These are phyloP conservation scores for Pionites leucogaster DNA, from an alignment of 2,113 vertebrate genomes.

Conservation along the genomic window DNA sequence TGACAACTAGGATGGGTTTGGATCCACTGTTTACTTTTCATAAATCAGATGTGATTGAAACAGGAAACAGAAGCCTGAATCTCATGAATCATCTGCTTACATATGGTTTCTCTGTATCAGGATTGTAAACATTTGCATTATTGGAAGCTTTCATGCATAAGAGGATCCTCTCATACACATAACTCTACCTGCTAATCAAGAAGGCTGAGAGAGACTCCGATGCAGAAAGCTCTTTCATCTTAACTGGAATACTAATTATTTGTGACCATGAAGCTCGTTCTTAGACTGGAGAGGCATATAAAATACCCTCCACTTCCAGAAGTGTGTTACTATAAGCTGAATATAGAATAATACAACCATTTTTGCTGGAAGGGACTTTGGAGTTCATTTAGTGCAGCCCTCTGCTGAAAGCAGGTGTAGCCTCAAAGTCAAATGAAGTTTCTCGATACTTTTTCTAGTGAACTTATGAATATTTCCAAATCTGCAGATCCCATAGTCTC, in stretches of 20 bases:
- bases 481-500: background rate
- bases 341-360: background rate
- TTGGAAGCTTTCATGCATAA: conserved; percentile 2
- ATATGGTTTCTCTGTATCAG: background rate
- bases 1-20: conserved; percentile 5
- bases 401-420: background rate
- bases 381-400: background rate
- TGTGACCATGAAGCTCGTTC: background rate
- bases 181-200: background rate
- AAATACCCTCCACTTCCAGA: background rate
- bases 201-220: background rate
- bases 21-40: conserved; percentile 17
- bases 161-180: background rate
- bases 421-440: background rate
- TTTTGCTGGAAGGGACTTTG: background rate
- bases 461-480: background rate
- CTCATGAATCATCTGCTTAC: conserved; percentile 27
- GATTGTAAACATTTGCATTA: conserved; percentile 13
- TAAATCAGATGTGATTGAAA: conserved; percentile 56
- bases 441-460: background rate
- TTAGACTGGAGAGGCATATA: background rate
- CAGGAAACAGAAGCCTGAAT: conserved; percentile 22
- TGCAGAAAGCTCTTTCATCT: background rate
- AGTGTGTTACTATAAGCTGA: background rate
- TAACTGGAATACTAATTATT: background rate